These are phyloP conservation scores for Bombus balteatus DNA, from an alignment of 1,140 invertebrate genomes.

Conservation along the genomic window DNA sequence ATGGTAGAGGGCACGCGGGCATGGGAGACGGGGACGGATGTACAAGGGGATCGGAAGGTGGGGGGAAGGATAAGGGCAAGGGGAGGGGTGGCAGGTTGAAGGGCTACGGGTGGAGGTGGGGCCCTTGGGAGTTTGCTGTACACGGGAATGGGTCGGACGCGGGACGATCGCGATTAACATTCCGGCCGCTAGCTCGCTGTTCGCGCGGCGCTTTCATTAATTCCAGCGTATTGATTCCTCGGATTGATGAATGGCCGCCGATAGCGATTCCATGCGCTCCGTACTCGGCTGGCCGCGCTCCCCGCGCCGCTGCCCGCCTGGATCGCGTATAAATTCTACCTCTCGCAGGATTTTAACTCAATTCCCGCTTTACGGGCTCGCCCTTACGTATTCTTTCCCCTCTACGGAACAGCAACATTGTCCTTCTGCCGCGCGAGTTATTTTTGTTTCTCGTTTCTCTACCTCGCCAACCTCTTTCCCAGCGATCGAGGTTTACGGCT, in stretches of 20 bases:
- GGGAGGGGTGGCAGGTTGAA: conserved; percentile 42
- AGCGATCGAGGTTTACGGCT: conserved; percentile 5
- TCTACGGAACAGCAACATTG: conserved; percentile 9
- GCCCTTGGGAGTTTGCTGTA: conserved; percentile 80
- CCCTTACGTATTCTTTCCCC: conserved; percentile 54
- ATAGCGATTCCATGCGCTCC: conserved; percentile 81
- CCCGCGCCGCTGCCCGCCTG: conserved; percentile 37
- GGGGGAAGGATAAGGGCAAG: conserved; percentile 40
- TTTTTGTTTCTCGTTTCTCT: neutral
- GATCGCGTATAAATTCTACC: conserved; percentile 77
- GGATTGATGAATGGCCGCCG: conserved; percentile 83
- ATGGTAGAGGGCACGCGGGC: conserved; percentile 52
- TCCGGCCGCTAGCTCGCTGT: conserved; percentile 83
- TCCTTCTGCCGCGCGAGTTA: neutral
- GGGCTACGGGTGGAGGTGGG: conserved; percentile 59
- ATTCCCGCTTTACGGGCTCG: conserved; percentile 69
- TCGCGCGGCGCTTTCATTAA: conserved; percentile 84
- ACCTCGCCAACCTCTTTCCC: neutral
- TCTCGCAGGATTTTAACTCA: conserved; percentile 76
- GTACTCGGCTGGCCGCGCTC: conserved; percentile 67
- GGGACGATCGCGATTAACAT: conserved; percentile 83
- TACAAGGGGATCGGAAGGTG: conserved; percentile 42
- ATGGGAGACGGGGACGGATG: conserved; percentile 47
- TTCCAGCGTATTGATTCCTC: conserved; percentile 83
- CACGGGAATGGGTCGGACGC: conserved; percentile 78